phyloP scores from a whole-genome alignment of 2,797 vertebrate species.

The Octomys mimax region DNA sequence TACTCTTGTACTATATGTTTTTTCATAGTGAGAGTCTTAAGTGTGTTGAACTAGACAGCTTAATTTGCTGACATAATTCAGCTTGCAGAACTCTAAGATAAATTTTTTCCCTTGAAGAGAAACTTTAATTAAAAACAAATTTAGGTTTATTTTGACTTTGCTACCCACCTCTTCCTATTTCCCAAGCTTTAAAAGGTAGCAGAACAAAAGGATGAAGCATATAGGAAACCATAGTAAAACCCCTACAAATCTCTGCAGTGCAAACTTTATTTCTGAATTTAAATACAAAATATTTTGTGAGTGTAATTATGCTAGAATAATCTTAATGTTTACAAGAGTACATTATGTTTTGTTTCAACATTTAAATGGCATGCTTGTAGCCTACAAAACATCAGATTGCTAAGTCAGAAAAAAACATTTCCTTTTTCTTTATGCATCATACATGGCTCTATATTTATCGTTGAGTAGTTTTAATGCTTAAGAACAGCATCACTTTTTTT shows the following conservation, averaged over 20 bases:
- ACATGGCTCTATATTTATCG: constrained; percentile 4
- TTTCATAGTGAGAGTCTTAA: constrained; percentile 66
- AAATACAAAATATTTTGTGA: not conserved
- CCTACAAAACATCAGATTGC: constrained; percentile 13
- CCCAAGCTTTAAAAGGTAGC: constrained; percentile 3
- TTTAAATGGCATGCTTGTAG: not conserved
- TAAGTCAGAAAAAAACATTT: constrained; percentile 42
- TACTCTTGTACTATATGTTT: constrained; percentile 2
- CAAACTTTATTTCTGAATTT: constrained; percentile 65
- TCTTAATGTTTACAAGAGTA: constrained; percentile 61
- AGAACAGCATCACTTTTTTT: constrained; percentile 20
- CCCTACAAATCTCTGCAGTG: not conserved
- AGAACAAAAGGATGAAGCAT: constrained; percentile 1
- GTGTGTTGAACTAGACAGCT: constrained; percentile 54
- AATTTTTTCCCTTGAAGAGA: not conserved
- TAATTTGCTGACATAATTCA: constrained; percentile 41
- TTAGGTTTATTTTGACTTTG: not conserved
- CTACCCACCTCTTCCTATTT: constrained; percentile 21
- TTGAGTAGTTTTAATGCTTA: constrained; percentile 29
- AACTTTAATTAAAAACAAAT: constrained; percentile 1
- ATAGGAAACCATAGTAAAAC: constrained; percentile 33
- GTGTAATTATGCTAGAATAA: constrained; percentile 13
- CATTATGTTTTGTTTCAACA: constrained; percentile 37
- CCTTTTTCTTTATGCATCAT: constrained; percentile 19
- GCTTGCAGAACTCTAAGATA: constrained; percentile 17